Evolutionary conservation across 1,140 invertebrate species (phyloP), one percentile per base, ranked within the genome.

Genomic region (Odontomachus brunneus): DNA sequence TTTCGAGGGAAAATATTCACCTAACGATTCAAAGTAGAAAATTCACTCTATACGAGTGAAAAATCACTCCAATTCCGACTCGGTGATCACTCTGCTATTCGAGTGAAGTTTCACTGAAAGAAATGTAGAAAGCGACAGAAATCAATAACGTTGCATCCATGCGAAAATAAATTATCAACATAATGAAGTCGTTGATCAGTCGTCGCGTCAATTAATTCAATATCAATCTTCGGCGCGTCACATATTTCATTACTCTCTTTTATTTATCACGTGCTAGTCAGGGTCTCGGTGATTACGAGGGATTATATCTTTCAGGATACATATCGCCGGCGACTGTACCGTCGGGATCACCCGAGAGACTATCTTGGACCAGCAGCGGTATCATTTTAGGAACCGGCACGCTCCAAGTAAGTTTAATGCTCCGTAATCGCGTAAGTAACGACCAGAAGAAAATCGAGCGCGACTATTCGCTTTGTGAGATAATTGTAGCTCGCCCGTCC

Each of bases 361-460:
- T 83, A 48, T 75, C 29, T 55, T 83, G 63, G 60, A 76, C 33
- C 0, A 22, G 24, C 51, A 83, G 29, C 48, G 71, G 38, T 75
- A 74, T 75, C 62, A 76, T 78, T 66, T 63, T 83, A 49, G 73
- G 29, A 57, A 59, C 67, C 38, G 63, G 73, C 51, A 49, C 15
- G 22, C 26, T 75, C 15, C 17, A 57, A 63, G 19, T 75, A 75
- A 82, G 33, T 74, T 78, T 78, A 67, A 29, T 19, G 22, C n/a
- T n/a, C 26, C 48, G 15, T 81, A 81, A 81, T 81, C 44, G 22
- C 33, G 69, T 53, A 75, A 74, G 49, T 63, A 75, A 82, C 29
- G 48, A 53, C 38, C 44, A 59, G 44, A 59, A 73, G 57, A 81
- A 71, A 78, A 78, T 67, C 38, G 51, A 78, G 49, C n/a, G 44